phyloP scores from a whole-genome alignment of 2,797 vertebrate genomes.

The Protosalanx chinensis region DNA sequence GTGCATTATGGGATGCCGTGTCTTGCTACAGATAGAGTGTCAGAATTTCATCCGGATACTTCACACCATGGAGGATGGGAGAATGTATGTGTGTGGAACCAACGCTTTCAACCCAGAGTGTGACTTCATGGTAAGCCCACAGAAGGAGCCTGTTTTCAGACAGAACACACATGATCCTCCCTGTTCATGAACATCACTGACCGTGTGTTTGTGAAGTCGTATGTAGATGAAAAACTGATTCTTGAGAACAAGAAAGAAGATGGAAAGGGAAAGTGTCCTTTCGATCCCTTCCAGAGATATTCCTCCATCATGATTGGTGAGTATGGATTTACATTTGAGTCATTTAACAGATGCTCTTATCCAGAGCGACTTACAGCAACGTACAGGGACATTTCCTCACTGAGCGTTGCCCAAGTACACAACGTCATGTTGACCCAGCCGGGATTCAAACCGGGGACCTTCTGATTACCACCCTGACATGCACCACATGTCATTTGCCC shows the following conservation, averaged over 20 bases:
- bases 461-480: too few species aligned
- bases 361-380: too few species aligned
- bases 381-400: too few species aligned
- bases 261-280: conserved; percentile 79
- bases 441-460: too few species aligned
- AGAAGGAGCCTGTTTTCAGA: not conserved
- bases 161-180: not conserved
- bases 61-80: conserved; percentile 61
- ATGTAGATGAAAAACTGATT: conserved; percentile 52
- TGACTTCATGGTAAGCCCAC: conserved; percentile 71
- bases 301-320: conserved; percentile 75
- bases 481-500: not conserved
- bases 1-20: not conserved
- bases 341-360: too few species aligned
- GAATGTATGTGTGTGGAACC: conserved; percentile 78
- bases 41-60: conserved; percentile 78
- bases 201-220: conserved; percentile 59
- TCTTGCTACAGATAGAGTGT: conserved; percentile 71
- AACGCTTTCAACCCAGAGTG: conserved; percentile 77
- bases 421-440: too few species aligned
- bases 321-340: conserved; percentile 40
- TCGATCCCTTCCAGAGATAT: conserved; percentile 75
- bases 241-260: conserved; percentile 63
- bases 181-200: not conserved
- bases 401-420: too few species aligned